These are phyloP conservation scores for Euschistus heros DNA, from an alignment of 1,140 invertebrate species.

Conservation along the genomic window DNA sequence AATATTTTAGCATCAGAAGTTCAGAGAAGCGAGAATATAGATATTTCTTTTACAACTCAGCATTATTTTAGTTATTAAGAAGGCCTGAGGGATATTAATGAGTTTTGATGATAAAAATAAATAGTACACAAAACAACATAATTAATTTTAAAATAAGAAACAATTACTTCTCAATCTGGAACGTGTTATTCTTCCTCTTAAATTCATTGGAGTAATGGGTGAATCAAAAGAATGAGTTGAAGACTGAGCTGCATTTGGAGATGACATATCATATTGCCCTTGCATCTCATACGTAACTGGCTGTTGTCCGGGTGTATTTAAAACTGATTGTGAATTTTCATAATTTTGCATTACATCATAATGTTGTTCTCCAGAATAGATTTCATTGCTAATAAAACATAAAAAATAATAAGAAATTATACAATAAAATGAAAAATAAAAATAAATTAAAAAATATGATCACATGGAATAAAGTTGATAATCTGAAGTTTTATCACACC, in stretches of 20 bases:
- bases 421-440: no score
- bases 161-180: constrained; percentile 38
- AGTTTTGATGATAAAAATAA: neutral
- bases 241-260: neutral
- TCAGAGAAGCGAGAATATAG: no score
- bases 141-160: neutral
- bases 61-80: no score
- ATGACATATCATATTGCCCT: constrained; percentile 8
- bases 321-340: constrained; percentile 5
- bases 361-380: constrained; percentile 6
- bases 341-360: constrained; percentile 11
- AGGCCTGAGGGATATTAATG: no score
- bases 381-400: neutral
- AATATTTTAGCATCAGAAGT: no score
- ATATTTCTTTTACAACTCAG: no score
- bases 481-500: no score
- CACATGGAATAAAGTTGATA: no score
- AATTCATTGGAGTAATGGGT: constrained; percentile 37
- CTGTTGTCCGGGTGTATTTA: neutral
- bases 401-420: no score
- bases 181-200: constrained; percentile 40
- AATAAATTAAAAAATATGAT: no score
- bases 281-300: constrained; percentile 28
- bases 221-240: constrained; percentile 35
- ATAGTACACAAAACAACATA: neutral